A percentile compares a stretch with the other conserved stretches of the same genome.
phyloP scores from a whole-genome alignment of 2,797 vertebrate genomes.

The Paramormyrops hopkinsi region DNA sequence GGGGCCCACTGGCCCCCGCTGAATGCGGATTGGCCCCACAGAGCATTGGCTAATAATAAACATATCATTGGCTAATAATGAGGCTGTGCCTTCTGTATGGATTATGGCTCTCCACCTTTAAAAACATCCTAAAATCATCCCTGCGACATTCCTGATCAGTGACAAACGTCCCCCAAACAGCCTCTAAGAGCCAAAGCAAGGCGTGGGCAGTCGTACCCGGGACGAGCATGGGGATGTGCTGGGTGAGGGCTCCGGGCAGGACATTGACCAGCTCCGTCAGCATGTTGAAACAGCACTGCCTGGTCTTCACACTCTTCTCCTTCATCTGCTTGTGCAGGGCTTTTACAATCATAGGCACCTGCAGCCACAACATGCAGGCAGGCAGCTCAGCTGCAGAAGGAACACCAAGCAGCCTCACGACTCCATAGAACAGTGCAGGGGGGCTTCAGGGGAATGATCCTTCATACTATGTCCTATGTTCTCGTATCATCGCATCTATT shows the following conservation, averaged over 20 bases:
- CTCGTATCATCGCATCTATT: background rate
- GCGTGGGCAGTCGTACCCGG: conserved; percentile 35
- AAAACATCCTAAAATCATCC: background rate
- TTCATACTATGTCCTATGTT: background rate
- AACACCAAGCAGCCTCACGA: background rate
- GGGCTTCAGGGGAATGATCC: background rate
- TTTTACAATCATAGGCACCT: conserved; percentile 98
- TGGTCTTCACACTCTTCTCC: conserved; percentile 97
- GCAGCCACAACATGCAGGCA: conserved; percentile 27
- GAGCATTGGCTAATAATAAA: background rate
- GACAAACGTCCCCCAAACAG: background rate
- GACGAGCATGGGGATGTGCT: conserved; percentile 79
- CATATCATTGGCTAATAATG: background rate
- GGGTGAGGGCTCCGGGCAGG: conserved; percentile 87
- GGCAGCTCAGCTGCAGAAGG: background rate
- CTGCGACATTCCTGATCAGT: background rate
- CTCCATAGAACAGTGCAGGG: background rate
- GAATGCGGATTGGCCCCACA: background rate
- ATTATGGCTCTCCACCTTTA: background rate
- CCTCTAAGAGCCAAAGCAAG: background rate
- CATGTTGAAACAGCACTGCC: conserved; percentile 99
- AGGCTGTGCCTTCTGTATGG: background rate
- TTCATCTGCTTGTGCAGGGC: conserved; percentile 98
- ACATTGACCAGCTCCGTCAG: conserved; percentile 95
- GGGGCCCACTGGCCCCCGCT: background rate